Percentiles rank a stretch among this genome's conserved stretches.
Evolutionary conservation across 2,113 vertebrate species (phyloP).

Genomic region (Catagonus wagneri): DNA sequence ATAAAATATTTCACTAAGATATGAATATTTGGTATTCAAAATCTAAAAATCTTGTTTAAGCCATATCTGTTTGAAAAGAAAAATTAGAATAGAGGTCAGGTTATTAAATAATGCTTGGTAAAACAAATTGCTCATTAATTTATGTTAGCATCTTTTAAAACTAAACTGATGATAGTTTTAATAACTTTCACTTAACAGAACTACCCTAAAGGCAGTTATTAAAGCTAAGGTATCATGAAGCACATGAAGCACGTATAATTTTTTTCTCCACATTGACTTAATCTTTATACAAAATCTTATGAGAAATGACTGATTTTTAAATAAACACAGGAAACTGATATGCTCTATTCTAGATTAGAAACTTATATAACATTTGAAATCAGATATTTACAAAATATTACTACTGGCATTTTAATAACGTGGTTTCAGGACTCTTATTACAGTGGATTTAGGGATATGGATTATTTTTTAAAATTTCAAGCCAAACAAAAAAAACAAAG

Average conservation of each 20-base stretch:
- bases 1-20: not conserved
- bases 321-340: not conserved
- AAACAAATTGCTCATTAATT: not conserved
- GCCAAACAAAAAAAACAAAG: slow-evolving; percentile 75
- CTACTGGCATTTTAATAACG: slow-evolving; percentile 18
- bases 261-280: not conserved
- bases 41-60: not conserved
- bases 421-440: not conserved
- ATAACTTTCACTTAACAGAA: no score
- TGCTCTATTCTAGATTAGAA: not conserved
- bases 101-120: not conserved
- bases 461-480: slow-evolving; percentile 70
- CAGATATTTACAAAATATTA: not conserved
- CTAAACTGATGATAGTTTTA: not conserved
- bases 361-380: not conserved
- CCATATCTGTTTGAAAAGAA: not conserved
- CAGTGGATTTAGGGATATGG: not conserved
- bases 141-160: not conserved
- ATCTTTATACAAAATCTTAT: not conserved
- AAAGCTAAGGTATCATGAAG: not conserved
- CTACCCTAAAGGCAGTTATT: no score
- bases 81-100: not conserved
- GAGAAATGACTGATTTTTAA: not conserved
- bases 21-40: not conserved
- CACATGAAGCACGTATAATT: not conserved